phyloP scores from a whole-genome alignment of 2,888 invertebrate genomes.

The Dioctria linearis region DNA sequence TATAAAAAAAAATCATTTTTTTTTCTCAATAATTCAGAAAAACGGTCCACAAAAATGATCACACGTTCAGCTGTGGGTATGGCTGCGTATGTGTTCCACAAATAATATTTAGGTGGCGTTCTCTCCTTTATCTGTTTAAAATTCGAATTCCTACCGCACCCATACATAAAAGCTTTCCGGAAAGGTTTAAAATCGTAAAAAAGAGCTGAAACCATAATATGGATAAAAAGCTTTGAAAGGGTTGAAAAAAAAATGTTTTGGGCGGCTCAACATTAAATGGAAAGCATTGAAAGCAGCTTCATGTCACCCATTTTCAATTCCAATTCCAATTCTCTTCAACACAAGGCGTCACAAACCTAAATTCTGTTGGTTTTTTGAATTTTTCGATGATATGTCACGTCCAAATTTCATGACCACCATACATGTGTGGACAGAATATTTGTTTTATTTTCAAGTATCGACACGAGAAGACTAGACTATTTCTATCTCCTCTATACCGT shows the following conservation, averaged over 20 bases:
- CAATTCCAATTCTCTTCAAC: neutral
- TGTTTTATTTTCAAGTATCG: conserved; percentile 7
- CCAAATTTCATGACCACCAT: conserved; percentile 20
- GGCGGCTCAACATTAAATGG: conserved; percentile 23
- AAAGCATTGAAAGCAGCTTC: neutral
- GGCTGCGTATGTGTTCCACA: neutral
- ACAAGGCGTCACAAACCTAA: neutral
- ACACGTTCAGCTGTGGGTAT: neutral
- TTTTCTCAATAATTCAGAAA: neutral
- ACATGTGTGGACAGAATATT: conserved; percentile 47
- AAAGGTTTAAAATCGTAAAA: conserved; percentile 46
- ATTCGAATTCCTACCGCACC: too few relatives aligned
- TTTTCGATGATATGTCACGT: conserved; percentile 45
- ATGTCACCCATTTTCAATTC: too few relatives aligned
- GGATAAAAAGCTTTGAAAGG: neutral
- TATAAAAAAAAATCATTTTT: too few relatives aligned
- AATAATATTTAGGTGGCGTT: too few relatives aligned
- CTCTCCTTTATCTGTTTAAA: too few relatives aligned
- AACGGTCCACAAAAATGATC: neutral
- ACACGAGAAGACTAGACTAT: too few relatives aligned
- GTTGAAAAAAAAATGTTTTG: neutral
- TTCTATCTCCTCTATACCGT: neutral
- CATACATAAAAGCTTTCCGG: neutral
- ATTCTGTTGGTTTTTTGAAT: neutral
- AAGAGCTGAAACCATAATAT: neutral